phyloP scores from a whole-genome alignment of 2,888 invertebrate genomes.

The Apamea crenata region DNA sequence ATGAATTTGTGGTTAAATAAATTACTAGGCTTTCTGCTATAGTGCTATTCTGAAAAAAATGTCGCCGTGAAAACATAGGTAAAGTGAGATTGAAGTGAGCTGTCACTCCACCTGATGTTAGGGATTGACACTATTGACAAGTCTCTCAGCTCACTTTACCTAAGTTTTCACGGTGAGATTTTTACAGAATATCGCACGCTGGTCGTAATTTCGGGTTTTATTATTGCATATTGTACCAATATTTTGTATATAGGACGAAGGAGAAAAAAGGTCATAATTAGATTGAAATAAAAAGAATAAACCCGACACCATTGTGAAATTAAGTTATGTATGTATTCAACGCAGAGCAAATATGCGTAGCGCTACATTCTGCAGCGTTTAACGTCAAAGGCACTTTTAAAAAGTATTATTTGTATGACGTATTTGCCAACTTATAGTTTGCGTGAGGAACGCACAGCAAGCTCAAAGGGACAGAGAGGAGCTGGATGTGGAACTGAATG shows the following conservation, averaged over 20 bases:
- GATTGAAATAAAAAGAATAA: not conserved
- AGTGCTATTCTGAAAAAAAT: conserved; percentile 4
- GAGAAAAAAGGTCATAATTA: not conserved
- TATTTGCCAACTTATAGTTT: not conserved
- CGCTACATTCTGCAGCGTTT: conserved; percentile 44
- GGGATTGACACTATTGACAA: not conserved
- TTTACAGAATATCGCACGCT: not conserved
- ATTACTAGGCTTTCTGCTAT: not conserved
- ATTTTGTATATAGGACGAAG: not conserved
- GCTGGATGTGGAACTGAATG: no score
- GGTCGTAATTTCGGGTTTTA: not conserved
- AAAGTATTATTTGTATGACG: no score
- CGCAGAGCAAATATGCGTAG: conserved; percentile 38
- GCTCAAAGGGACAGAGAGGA: no score
- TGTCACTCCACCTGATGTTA: not conserved
- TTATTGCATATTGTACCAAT: not conserved
- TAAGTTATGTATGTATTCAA: not conserved
- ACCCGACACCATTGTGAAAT: not conserved
- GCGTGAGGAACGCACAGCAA: no score
- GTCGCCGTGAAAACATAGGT: not conserved
- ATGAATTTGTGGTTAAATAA: not conserved
- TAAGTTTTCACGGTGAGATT: not conserved
- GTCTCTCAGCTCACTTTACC: not conserved
- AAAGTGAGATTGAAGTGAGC: not conserved
- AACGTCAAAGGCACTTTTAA: conserved; percentile 52